These are phyloP conservation scores for Alcis repandata DNA, from an alignment of 2,888 invertebrate genomes.

Conservation along the genomic window DNA sequence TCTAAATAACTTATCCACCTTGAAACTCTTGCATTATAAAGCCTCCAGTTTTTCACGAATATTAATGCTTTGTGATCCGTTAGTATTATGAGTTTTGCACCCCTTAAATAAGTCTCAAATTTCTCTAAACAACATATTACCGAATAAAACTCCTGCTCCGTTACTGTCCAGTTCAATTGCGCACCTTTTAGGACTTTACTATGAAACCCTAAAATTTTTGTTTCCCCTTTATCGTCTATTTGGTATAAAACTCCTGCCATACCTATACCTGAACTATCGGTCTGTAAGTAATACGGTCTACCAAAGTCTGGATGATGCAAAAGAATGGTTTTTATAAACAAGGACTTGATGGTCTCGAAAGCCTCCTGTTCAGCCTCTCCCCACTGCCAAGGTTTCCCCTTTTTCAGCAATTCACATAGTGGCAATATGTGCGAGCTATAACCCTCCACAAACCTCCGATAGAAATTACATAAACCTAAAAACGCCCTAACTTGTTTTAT, in stretches of 20 bases:
- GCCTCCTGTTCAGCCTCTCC: slow-evolving; percentile 26
- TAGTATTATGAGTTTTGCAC: slow-evolving; percentile 40
- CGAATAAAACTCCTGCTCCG: slow-evolving; percentile 49
- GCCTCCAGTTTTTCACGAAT: slow-evolving; percentile 46
- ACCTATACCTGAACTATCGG: slow-evolving; percentile 31
- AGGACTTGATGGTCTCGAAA: slow-evolving; percentile 41
- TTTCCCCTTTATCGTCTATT: slow-evolving; percentile 27
- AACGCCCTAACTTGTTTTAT: slow-evolving; percentile 48
- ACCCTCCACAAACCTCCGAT: slow-evolving; percentile 44
- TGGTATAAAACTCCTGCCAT: slow-evolving; percentile 47
- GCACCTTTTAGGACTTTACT: slow-evolving; percentile 40
- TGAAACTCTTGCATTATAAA: slow-evolving; percentile 43
- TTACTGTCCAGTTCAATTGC: slow-evolving; percentile 45
- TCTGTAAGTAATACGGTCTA: slow-evolving; percentile 43
- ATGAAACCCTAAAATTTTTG: slow-evolving; percentile 39
- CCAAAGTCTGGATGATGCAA: slow-evolving; percentile 34
- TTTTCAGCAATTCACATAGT: slow-evolving; percentile 45
- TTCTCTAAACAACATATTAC: slow-evolving; percentile 45
- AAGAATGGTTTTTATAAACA: slow-evolving; percentile 34
- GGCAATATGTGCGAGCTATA: slow-evolving; percentile 36
- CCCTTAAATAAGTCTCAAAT: slow-evolving; percentile 50
- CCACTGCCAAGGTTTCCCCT: slow-evolving; percentile 40
- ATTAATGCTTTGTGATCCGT: slow-evolving; percentile 47
- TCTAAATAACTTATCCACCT: slow-evolving; percentile 48
- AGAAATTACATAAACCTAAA: slow-evolving; percentile 49